Base-by-base conservation (phyloP, 2,888 invertebrate species). In the Agrilus biguttatus region DNA sequence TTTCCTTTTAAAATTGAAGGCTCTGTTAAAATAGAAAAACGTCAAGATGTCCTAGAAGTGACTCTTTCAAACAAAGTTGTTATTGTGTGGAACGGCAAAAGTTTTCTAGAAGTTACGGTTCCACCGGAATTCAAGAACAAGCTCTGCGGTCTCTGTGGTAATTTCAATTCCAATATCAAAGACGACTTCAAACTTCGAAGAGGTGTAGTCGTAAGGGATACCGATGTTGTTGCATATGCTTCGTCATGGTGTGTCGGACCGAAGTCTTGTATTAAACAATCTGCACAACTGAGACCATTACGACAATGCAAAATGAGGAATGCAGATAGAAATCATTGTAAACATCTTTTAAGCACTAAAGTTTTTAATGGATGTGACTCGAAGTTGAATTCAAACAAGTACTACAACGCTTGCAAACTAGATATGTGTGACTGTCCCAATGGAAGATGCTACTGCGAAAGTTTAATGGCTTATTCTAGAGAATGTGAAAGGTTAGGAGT, bases 111-210 rank as follows among this genome's bases (percentile, higher is more conserved):
- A 69, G 74, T 83, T 1, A 73, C 75, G 0, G 86, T 90, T 12
- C 84, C 89, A 5, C 78, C 79, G 56, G 71, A 67, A 42, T 88
- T 78, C 68, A 86, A 80, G 62, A 77, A 74, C 44, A 78, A 78
- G 55, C 64, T 92, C 45, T 93, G 93, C 60, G 96, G 96, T 12
- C 69, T 96, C 14, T 96, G 96, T 60, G 96, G 96, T 1, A 95
- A 95, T 62, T 96, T 86, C 67, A 96, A 95, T 66, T 82, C 83
- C 37, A 72, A 84, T 48, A 78, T 82, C 3, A 76, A 84, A 51
- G 95, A 93, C 63, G 95, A 93, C 68, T 77, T 90, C 58, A 59
- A 52, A 33, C 78, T 70, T 50, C 73, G 81, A 41, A 75, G 75
- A 50, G 87, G 85, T 8, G 70, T 71, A 39, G 66, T 80, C 39